These are phyloP conservation scores for Macaca mulatta DNA, from an alignment of 2,113 vertebrate species.

Conservation along the genomic window DNA sequence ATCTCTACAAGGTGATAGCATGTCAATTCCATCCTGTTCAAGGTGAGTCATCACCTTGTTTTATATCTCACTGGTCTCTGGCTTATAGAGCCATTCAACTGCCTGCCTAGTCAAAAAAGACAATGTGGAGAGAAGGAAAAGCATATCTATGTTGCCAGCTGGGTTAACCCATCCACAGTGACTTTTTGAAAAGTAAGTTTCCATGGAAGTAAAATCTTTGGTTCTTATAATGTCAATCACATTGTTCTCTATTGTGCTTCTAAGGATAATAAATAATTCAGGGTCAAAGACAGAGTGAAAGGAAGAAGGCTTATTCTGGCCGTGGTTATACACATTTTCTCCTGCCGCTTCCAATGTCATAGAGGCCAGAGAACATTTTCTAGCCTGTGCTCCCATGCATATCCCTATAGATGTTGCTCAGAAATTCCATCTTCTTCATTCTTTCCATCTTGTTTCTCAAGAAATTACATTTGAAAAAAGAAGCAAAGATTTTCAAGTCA, in stretches of 20 bases:
- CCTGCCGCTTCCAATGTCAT: neutral
- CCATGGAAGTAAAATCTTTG: conserved; percentile 8
- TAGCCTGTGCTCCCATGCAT: neutral
- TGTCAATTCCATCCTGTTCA: neutral
- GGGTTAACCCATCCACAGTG: neutral
- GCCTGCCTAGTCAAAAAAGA: neutral
- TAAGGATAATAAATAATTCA: conserved; percentile 56
- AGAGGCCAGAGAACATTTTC: neutral
- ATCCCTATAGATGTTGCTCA: neutral
- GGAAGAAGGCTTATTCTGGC: neutral
- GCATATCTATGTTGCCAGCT: neutral
- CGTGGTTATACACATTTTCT: neutral
- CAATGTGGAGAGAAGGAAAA: neutral
- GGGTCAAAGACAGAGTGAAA: neutral
- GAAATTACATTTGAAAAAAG: neutral
- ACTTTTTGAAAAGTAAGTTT: conserved; percentile 20
- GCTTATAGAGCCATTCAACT: neutral
- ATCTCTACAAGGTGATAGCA: conserved; percentile 28
- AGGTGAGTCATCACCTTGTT: neutral
- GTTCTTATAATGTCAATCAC: conserved; percentile 33
- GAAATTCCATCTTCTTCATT: neutral
- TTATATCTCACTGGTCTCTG: neutral
- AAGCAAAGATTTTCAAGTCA: neutral
- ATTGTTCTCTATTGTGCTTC: conserved; percentile 26
- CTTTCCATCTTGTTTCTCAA: neutral